These are phyloP conservation scores for Drosophila carrolli DNA, from an alignment of 1,140 invertebrate species.

Conservation along the genomic window DNA sequence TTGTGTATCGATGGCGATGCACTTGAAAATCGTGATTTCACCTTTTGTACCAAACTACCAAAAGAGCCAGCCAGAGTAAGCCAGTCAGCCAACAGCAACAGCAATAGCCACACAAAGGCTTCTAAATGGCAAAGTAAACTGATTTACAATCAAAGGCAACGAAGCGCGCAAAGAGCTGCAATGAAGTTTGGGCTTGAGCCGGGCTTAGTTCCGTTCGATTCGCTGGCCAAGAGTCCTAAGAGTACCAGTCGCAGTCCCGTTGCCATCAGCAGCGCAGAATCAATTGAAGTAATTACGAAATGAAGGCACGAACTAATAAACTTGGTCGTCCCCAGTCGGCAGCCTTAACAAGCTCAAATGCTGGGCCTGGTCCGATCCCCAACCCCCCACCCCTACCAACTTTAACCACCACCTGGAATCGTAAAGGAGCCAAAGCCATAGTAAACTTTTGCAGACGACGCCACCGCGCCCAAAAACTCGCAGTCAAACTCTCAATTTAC, in stretches of 20 bases:
- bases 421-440: background rate
- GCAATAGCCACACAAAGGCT: slow-evolving; percentile 68
- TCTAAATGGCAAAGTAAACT: slow-evolving; percentile 83
- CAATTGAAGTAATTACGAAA: slow-evolving; percentile 83
- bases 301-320: slow-evolving; percentile 83
- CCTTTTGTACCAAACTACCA: slow-evolving; percentile 70
- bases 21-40: slow-evolving; percentile 83
- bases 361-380: background rate
- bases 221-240: slow-evolving; percentile 56
- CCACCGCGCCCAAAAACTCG: slow-evolving; percentile 69
- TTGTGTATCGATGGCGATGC: slow-evolving; percentile 82
- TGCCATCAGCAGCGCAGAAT: slow-evolving; percentile 81
- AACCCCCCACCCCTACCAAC: background rate
- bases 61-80: slow-evolving; percentile 24
- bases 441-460: slow-evolving; percentile 46
- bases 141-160: slow-evolving; percentile 83
- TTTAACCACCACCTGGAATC: slow-evolving; percentile 10
- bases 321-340: slow-evolving; percentile 71
- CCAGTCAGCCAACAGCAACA: slow-evolving; percentile 32
- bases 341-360: slow-evolving; percentile 59
- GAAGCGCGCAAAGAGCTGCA: slow-evolving; percentile 79
- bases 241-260: slow-evolving; percentile 36
- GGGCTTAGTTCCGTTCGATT: slow-evolving; percentile 65
- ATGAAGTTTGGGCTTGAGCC: slow-evolving; percentile 45
- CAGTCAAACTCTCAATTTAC: slow-evolving; percentile 71